phyloP scores from a whole-genome alignment of 2,797 vertebrate species.

The Euthynnus affinis region DNA sequence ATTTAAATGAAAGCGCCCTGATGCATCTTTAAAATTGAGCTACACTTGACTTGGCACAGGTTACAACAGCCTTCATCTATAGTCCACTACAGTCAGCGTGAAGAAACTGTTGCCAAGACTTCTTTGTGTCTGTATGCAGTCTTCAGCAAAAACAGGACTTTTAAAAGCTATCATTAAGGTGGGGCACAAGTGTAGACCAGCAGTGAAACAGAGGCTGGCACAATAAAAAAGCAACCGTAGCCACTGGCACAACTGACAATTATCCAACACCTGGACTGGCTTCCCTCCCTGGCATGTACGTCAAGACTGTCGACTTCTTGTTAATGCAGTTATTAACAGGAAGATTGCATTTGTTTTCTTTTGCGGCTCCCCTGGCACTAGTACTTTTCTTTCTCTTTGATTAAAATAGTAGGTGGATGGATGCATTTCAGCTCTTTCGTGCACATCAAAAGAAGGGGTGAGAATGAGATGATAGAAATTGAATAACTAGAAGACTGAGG shows the following conservation, averaged over 20 bases:
- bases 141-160: slow-evolving; percentile 51
- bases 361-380: slow-evolving; percentile 71
- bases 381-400: slow-evolving; percentile 78
- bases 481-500: slow-evolving; percentile 40
- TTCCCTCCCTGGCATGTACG: slow-evolving; percentile 66
- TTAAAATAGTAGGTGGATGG: slow-evolving; percentile 74
- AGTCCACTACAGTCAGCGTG: slow-evolving; percentile 46
- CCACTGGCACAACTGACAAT: slow-evolving; percentile 73
- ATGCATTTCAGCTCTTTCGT: slow-evolving; percentile 57
- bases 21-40: slow-evolving; percentile 31
- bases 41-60: slow-evolving; percentile 38
- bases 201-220: slow-evolving; percentile 67
- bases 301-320: slow-evolving; percentile 73
- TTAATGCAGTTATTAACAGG: slow-evolving; percentile 82
- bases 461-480: slow-evolving; percentile 39
- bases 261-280: slow-evolving; percentile 77
- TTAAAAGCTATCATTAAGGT: slow-evolving; percentile 73
- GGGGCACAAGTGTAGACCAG: slow-evolving; percentile 66
- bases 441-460: slow-evolving; percentile 62
- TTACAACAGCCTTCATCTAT: slow-evolving; percentile 29
- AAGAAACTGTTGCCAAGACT: slow-evolving; percentile 47
- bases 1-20: slow-evolving; percentile 19
- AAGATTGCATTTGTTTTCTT: slow-evolving; percentile 76
- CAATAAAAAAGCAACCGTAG: slow-evolving; percentile 57
- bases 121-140: slow-evolving; percentile 60